Percentiles rank a stretch among this genome's conserved stretches.
Conservation (phyloP, 2,113 vertebrate genomes). For the Cephalopterus ornatus region DNA sequence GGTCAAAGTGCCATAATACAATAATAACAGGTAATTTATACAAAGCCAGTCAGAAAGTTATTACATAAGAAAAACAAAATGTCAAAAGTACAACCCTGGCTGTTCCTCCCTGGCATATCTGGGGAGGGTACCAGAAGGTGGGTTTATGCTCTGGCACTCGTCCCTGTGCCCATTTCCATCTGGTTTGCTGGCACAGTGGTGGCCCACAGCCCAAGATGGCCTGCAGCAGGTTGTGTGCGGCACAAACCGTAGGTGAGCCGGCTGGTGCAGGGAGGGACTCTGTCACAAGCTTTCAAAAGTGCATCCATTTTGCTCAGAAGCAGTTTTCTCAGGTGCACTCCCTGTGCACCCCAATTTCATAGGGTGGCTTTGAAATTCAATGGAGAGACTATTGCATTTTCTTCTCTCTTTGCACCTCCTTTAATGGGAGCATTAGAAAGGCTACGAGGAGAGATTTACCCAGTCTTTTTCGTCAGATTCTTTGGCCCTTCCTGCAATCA, state of each 20-base stretch:
- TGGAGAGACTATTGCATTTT: background rate
- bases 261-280: background rate
- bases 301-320: background rate
- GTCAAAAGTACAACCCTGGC: background rate
- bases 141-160: background rate
- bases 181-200: background rate
- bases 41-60: background rate
- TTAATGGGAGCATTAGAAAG: background rate
- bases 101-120: background rate
- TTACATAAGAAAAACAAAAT: background rate
- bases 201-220: background rate
- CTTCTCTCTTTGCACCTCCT: background rate
- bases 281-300: background rate
- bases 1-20: accelerated
- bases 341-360: background rate
- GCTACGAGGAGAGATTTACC: background rate
- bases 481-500: background rate
- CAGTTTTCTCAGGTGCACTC: background rate
- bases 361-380: background rate
- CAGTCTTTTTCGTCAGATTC: background rate
- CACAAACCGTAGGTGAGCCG: background rate
- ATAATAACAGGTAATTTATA: background rate
- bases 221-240: background rate
- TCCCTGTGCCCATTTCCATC: background rate
- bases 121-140: background rate